Percentiles rank a stretch among this genome's conserved stretches.
phyloP scores from a whole-genome alignment of 2,888 invertebrate genomes.

The Perdita meconis region DNA sequence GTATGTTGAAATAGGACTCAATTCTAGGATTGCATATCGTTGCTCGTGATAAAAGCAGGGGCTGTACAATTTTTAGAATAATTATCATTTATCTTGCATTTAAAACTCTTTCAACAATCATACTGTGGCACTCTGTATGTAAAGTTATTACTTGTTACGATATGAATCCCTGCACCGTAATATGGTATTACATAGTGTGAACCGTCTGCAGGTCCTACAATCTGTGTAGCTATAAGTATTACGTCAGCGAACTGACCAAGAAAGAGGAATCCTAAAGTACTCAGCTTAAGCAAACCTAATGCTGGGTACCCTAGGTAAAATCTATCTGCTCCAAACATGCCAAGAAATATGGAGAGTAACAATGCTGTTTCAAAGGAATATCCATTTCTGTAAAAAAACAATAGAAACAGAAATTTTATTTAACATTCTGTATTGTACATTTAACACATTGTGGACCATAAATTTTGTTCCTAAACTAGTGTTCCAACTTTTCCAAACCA shows the following conservation, averaged over 20 bases:
- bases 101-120: conserved; percentile 87
- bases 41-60: conserved; percentile 61
- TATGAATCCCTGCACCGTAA: conserved; percentile 94
- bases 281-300: conserved; percentile 96
- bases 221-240: conserved; percentile 97
- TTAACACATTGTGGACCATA: background rate
- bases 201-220: conserved; percentile 97
- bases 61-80: conserved; percentile 52
- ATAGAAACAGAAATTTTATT: background rate
- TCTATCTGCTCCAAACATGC: conserved; percentile 98
- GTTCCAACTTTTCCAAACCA: too few species aligned
- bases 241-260: conserved; percentile 97
- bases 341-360: conserved; percentile 96
- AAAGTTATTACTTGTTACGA: conserved; percentile 92
- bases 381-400: conserved; percentile 90
- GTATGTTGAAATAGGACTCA: conserved; percentile 58
- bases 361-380: conserved; percentile 96
- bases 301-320: conserved; percentile 99
- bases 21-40: conserved; percentile 68
- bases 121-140: conserved; percentile 92
- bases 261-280: conserved; percentile 98
- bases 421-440: background rate
- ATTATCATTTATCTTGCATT: conserved; percentile 24
- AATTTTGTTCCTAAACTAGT: background rate
- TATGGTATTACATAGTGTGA: conserved; percentile 97